Evolutionary conservation across 2,797 vertebrate genomes (phyloP).

Genomic region (Catamblyrhynchus diadema): DNA sequence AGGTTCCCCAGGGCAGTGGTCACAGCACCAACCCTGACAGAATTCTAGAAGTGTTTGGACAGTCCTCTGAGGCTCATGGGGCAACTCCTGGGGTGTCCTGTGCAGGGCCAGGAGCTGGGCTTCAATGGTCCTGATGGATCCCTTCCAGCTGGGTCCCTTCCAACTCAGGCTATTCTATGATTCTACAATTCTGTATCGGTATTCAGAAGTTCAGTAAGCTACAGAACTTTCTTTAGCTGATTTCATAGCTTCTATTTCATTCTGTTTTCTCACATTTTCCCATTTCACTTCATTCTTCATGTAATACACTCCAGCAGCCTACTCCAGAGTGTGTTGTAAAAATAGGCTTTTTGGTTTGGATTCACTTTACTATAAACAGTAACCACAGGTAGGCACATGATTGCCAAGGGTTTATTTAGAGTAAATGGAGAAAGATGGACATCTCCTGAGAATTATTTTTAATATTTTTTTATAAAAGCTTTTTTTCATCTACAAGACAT

Average conservation of each 20-base stretch:
- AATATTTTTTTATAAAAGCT: not conserved
- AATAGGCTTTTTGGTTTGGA: not conserved
- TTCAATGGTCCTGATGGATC: accelerated
- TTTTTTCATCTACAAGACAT: not conserved
- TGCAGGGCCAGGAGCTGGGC: not conserved
- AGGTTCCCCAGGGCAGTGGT: not conserved
- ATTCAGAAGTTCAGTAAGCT: not conserved
- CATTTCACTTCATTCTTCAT: not conserved
- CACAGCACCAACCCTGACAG: not conserved
- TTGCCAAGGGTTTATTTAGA: not conserved
- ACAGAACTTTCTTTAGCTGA: not conserved
- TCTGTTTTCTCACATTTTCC: not conserved
- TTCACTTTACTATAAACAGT: not conserved
- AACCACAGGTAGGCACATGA: not conserved
- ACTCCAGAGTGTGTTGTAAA: not conserved
- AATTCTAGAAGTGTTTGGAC: accelerated
- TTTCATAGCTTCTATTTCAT: not conserved
- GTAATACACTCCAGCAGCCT: not conserved
- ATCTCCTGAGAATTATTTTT: not conserved
- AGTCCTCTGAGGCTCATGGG: accelerated
- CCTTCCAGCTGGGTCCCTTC: not conserved
- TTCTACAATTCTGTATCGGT: not conserved
- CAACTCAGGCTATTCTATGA: not conserved
- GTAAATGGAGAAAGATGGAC: not conserved
- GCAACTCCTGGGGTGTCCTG: not conserved